Percentiles rank a stretch among this genome's conserved stretches.
These are phyloP conservation scores for Crocodylus rhombifer DNA, from an alignment of 2,797 vertebrate species.

Conservation along the genomic window DNA sequence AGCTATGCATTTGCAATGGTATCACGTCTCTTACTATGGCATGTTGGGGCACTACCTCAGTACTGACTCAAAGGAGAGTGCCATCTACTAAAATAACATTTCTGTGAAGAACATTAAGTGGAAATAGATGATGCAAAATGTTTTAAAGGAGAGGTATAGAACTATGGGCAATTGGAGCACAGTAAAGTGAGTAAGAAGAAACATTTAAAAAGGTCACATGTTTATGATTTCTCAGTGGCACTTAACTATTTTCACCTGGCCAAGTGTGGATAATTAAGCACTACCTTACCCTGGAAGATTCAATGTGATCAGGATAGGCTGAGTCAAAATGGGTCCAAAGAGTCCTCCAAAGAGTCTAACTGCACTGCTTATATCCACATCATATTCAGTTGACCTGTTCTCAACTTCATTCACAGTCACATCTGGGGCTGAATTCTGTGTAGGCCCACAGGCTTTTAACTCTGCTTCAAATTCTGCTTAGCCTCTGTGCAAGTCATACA, in stretches of 20 bases:
- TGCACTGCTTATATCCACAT: too few species aligned
- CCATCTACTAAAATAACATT: neutral
- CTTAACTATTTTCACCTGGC: neutral
- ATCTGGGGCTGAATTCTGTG: too few species aligned
- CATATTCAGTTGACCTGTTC: too few species aligned
- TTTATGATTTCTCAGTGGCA: neutral
- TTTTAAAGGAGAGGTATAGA: neutral
- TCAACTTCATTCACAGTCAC: too few species aligned
- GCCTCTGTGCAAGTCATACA: neutral
- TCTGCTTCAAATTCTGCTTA: neutral
- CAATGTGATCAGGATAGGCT: neutral
- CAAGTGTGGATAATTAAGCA: neutral
- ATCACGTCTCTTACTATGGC: neutral
- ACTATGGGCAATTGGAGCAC: accelerated
- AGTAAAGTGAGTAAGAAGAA: neutral
- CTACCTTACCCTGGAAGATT: neutral
- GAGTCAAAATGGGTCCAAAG: too few species aligned
- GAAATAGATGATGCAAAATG: neutral
- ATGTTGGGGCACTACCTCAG: neutral
- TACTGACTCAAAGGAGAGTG: neutral
- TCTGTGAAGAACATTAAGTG: neutral
- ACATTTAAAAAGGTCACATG: too few species aligned
- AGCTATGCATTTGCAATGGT: neutral
- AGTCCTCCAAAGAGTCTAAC: too few species aligned
- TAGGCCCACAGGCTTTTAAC: neutral